These are phyloP conservation scores for Corythornis cristatus DNA, from an alignment of 2,113 vertebrate genomes.

Conservation along the genomic window DNA sequence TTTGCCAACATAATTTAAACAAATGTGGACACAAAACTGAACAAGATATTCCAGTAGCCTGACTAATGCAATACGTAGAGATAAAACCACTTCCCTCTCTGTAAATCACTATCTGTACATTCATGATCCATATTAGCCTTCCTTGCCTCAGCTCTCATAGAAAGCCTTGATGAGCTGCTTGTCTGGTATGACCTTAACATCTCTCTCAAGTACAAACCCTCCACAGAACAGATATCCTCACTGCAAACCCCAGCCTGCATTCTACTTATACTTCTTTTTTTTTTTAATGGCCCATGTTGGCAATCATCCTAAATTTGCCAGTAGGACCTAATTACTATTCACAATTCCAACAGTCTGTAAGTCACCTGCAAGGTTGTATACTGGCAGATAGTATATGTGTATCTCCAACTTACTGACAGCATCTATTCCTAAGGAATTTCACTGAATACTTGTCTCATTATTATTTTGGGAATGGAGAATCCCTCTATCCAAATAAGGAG, in stretches of 20 bases:
- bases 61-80: rapidly evolving
- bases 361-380: not conserved
- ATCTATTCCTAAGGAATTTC: not conserved
- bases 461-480: not conserved
- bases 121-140: not conserved
- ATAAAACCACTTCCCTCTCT: not conserved
- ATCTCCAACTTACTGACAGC: not conserved
- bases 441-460: not conserved
- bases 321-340: not conserved
- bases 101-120: not conserved
- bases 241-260: not conserved
- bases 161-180: not conserved
- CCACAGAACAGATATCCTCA: not conserved
- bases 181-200: not conserved
- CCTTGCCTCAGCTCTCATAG: not conserved
- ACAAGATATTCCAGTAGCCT: not conserved
- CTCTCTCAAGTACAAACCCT: not conserved
- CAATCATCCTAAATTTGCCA: not conserved
- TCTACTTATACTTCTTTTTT: not conserved
- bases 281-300: not conserved
- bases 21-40: not conserved
- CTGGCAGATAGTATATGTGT: not conserved
- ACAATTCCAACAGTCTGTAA: not conserved
- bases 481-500: not conserved
- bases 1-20: not conserved